Evolutionary conservation across 1,140 invertebrate genomes (phyloP).

Genomic region (Diorhabda carinulata): DNA sequence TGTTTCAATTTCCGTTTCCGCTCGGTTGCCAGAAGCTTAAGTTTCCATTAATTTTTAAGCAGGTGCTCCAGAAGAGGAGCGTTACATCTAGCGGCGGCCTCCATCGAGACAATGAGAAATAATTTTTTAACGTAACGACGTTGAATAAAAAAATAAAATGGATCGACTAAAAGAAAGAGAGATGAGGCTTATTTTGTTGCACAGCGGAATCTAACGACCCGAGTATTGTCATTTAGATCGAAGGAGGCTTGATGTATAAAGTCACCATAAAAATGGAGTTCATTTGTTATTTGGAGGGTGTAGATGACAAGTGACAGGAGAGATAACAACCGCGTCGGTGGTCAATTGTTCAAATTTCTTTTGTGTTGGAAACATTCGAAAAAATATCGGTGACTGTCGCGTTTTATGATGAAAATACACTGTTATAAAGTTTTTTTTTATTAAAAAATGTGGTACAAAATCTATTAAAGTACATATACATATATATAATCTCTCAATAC

Average conservation of each 20-base stretch:
- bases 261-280: conserved; percentile 11
- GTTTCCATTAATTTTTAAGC: background rate
- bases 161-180: background rate
- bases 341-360: conserved; percentile 1
- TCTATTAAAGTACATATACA: too few species aligned
- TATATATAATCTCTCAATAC: too few species aligned
- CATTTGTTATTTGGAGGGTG: conserved; percentile 11
- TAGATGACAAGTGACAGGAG: conserved; percentile 4
- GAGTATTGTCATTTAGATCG: conserved; percentile 9
- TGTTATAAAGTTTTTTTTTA: too few species aligned
- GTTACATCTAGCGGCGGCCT: background rate
- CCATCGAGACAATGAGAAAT: background rate
- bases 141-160: conserved; percentile 7
- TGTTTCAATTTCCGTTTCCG: too few species aligned
- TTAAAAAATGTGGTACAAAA: too few species aligned
- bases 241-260: conserved; percentile 6
- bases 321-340: background rate
- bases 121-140: conserved; percentile 8
- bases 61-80: background rate
- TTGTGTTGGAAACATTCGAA: background rate
- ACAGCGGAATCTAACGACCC: conserved; percentile 6
- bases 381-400: too few species aligned
- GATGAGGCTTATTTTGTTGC: conserved; percentile 1
- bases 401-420: too few species aligned
- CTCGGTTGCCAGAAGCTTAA: background rate